Evolutionary conservation across 2,888 invertebrate genomes (phyloP), one percentile per base, ranked within the genome.

Genomic region (Papilio elwesi): DNA sequence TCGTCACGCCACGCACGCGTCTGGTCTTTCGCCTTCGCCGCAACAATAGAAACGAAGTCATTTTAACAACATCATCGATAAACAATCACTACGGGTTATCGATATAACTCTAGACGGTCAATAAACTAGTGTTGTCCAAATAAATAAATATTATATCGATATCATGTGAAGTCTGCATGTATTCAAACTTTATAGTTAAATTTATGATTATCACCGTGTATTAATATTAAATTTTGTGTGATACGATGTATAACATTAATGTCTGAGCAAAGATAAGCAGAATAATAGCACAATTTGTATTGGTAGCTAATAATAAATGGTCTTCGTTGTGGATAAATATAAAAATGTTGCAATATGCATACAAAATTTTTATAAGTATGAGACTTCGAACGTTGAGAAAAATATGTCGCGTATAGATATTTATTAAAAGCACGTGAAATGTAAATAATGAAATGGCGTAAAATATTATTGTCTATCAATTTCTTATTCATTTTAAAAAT

Each of bases 41-140:
- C 78, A 83, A 87, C 84, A 87, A 82, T 74, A 78, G 75, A 79
- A 80, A 80, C 81, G 80, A 78, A 83, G 83, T 84, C 83, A 84
- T 85, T 85, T 86, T 84, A 86, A 84, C 82, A 79, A 77, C 80
- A 78, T 79, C 81, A 81, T 80, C 80, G 81, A 76, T 77, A 75
- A 70, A 70, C 68, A 26, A 26, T 26, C 26, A 26, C 67, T 55
- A 51, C 51, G 53, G 65, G 53, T 65, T 70, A 71, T 71, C 59
- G 62, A 59, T 57, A 53, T 52, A 63, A 74, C 74, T 52, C 66
- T 63, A 72, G 74, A 75, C 76, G 53, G 68, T 67, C 57, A 53
- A 74, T 67, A 74, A 75, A 76, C 70, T 69, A 73, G 51, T 65
- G 52, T 74, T 70, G 51, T 64, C 59, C 52, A 70, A 72, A 67